Conservation (phyloP, 2,797 vertebrate species). For the Pelobates cultripes region DNA sequence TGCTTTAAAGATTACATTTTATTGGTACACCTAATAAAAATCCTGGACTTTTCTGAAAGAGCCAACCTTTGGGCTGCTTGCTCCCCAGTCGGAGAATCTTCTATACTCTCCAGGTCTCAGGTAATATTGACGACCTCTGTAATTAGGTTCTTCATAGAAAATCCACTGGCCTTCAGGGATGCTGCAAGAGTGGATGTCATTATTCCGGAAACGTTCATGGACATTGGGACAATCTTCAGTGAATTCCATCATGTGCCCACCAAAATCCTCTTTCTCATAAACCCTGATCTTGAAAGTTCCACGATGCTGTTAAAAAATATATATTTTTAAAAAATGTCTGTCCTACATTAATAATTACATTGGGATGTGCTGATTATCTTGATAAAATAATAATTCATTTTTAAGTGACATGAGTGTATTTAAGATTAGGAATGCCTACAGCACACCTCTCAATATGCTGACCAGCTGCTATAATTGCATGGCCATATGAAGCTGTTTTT, state of each 20-base stretch:
- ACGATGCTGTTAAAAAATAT: conserved; percentile 31
- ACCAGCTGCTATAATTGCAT: no score
- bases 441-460: no score
- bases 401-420: no score
- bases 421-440: no score
- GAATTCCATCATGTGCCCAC: conserved; percentile 53
- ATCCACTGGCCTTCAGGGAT: conserved; percentile 51
- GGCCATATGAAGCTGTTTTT: no score
- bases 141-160: conserved; percentile 48
- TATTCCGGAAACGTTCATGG: no score
- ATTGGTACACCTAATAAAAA: background rate
- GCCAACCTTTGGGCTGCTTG: conserved; percentile 28
- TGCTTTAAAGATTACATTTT: background rate
- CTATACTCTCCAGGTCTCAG: conserved; percentile 40
- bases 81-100: conserved; percentile 46
- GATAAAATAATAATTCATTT: no score
- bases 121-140: conserved; percentile 46
- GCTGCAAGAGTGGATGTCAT: conserved; percentile 43
- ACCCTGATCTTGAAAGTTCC: conserved; percentile 46
- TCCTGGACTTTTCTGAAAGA: conserved; percentile 41
- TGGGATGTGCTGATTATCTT: background rate
- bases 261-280: conserved; percentile 48
- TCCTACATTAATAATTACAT: background rate
- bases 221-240: conserved; percentile 44
- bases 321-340: background rate